Evolutionary conservation across 2,888 invertebrate species (phyloP).

Genomic region (Protonemura montana): DNA sequence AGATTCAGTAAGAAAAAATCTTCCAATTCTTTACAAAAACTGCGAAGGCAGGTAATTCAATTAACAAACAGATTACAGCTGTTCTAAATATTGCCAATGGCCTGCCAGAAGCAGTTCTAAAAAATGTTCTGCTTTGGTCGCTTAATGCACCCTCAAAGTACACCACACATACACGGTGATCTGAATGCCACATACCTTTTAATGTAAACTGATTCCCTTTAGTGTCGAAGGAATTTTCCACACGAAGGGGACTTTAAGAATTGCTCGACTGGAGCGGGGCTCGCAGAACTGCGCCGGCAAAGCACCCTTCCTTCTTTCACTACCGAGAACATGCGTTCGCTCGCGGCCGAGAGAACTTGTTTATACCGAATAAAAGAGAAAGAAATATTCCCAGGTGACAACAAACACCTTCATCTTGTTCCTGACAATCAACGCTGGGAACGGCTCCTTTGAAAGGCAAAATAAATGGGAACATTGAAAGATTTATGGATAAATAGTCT

Average conservation of each 20-base stretch:
- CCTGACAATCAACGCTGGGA: conserved; percentile 15
- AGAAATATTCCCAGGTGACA: conserved; percentile 28
- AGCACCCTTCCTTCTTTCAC: not conserved
- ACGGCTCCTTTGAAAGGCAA: conserved; percentile 23
- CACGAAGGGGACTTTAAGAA: not conserved
- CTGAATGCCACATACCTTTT: not conserved
- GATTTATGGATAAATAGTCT: conserved; percentile 28
- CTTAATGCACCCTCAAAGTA: not conserved
- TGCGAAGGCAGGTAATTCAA: not conserved
- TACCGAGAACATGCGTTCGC: not conserved
- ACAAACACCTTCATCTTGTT: conserved; percentile 24
- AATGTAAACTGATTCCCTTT: not conserved
- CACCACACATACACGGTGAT: not conserved
- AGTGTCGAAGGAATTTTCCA: not conserved
- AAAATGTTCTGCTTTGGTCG: not conserved
- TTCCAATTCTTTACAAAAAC: not conserved
- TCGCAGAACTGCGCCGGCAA: not conserved
- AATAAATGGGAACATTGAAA: conserved; percentile 31
- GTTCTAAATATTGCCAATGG: not conserved
- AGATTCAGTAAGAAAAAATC: not conserved
- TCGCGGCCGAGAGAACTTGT: not conserved
- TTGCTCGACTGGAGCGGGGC: not conserved
- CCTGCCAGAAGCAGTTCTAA: not conserved
- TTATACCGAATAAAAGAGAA: conserved; percentile 22
- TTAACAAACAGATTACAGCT: conserved; percentile 5